Percentiles rank a stretch among this genome's conserved stretches.
These are phyloP conservation scores for Manis crassicaudata DNA, from an alignment of 2,797 vertebrate genomes.

Conservation along the genomic window DNA sequence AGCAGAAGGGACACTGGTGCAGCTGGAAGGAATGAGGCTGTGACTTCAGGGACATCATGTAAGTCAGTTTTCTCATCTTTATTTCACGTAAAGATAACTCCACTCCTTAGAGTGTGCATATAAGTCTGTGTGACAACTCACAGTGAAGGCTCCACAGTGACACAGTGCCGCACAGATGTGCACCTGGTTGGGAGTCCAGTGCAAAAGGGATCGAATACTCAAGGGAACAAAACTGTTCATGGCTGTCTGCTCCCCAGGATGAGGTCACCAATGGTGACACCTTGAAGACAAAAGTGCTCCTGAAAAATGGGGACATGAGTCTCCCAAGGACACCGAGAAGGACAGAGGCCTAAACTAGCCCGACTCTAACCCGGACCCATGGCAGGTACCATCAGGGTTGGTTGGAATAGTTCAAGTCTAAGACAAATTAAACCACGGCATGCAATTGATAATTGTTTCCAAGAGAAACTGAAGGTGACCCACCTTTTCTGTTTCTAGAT, in stretches of 20 bases:
- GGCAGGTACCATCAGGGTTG: background rate
- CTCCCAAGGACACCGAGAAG: background rate
- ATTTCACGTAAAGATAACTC: background rate
- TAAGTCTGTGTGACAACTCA: background rate
- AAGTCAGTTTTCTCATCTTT: background rate
- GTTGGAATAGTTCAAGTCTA: background rate
- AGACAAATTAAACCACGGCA: background rate
- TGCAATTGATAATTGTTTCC: background rate
- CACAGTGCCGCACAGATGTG: background rate
- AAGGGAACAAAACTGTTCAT: background rate
- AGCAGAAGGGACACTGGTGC: background rate
- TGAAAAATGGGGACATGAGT: background rate
- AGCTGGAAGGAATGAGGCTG: background rate
- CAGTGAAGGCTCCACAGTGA: background rate
- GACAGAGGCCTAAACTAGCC: background rate
- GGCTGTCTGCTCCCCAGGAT: rapidly evolving
- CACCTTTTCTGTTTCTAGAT: background rate
- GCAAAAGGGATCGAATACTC: background rate
- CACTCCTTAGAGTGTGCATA: background rate
- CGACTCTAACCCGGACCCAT: background rate
- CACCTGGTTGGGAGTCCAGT: background rate
- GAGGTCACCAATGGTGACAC: constrained; percentile 73
- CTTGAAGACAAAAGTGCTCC: constrained; percentile 68
- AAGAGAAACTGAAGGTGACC: background rate
- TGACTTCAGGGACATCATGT: background rate